These are phyloP conservation scores for Riptortus pedestris DNA, from an alignment of 1,140 invertebrate species.

Conservation along the genomic window DNA sequence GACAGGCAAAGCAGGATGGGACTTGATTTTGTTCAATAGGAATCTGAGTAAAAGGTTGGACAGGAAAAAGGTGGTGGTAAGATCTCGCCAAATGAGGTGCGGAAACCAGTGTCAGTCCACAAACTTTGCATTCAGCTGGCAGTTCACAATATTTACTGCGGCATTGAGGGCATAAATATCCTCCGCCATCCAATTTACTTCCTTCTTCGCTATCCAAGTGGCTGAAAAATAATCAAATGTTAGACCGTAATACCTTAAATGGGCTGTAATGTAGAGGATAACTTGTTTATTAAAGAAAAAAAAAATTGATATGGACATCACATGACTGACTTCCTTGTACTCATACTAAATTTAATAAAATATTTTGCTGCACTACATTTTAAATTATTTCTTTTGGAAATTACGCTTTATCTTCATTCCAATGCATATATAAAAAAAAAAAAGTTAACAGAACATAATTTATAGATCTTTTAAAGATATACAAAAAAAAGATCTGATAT, in stretches of 20 bases:
- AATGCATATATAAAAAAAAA: no score
- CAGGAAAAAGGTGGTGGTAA: conserved; percentile 93
- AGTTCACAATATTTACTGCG: conserved; percentile 94
- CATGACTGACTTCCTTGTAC: no score
- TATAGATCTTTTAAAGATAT: no score
- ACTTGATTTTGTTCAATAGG: not conserved
- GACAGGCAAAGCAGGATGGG: conserved; percentile 25
- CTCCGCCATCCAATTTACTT: conserved; percentile 55
- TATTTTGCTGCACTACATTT: no score
- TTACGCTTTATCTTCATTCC: no score
- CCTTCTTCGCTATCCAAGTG: conserved; percentile 62
- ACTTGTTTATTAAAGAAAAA: not conserved
- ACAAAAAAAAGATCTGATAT: no score
- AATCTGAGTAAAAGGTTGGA: conserved; percentile 68
- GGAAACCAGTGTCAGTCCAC: conserved; percentile 91
- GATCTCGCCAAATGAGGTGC: conserved; percentile 93
- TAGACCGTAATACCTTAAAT: no score
- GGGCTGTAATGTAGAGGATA: no score
- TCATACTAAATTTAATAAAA: no score
- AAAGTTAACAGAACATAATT: no score
- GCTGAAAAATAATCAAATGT: conserved; percentile 42
- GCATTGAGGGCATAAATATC: conserved; percentile 87
- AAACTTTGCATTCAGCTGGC: conserved; percentile 90
- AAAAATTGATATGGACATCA: no score
- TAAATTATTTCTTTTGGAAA: not conserved